Base-by-base conservation (phyloP, 2,888 invertebrate species). In the Dysmachus trigonus region DNA sequence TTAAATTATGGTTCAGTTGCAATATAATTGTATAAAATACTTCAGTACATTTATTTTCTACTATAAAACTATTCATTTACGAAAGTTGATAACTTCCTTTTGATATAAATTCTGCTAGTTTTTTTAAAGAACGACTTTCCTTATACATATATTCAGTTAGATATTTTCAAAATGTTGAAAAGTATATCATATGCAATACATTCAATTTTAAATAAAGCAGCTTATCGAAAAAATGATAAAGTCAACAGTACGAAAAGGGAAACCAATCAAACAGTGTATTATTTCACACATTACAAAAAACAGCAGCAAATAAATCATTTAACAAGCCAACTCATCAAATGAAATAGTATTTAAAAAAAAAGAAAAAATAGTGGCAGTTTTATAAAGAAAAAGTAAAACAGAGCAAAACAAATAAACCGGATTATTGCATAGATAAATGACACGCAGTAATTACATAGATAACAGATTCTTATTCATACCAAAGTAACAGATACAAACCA, bases 381-480 rank as follows among this genome's bases (percentile, higher is more conserved):
- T 33, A 83, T 71, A 83, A 62, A 62, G 22, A 22, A 22, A 22
- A 53, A 53, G 15, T 13, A 41, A 41, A 41, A 41, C 8, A 8
- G 10, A 41, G n/a, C n/a, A n/a, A n/a, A n/a, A n/a, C n/a, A n/a
- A 62, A 62, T 62, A 62, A 62, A 62, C 62, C 62, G 62, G 62
- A 10, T 62, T 62, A 86, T 62, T 86, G 84, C 86, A 86, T 86
- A 87, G 87, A 83, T 86, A 85, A 86, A 87, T 87, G 87, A 87
- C 87, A 87, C 87, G 87, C 87, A 85, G 53, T 86, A 87, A 77
- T 35, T 74, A 85, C 85, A 77, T 77, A 77, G 76, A 30, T 85
- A 51, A 74, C 33, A 30, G 41, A 51, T 76, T 76, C 13, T 27
- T 18, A 62, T n/a, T 53, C 15, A 53, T 76, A 85, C 30, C 41